Percentiles rank a stretch among this genome's conserved stretches.
Conservation (phyloP, 2,113 vertebrate species). For the Esox niger region DNA sequence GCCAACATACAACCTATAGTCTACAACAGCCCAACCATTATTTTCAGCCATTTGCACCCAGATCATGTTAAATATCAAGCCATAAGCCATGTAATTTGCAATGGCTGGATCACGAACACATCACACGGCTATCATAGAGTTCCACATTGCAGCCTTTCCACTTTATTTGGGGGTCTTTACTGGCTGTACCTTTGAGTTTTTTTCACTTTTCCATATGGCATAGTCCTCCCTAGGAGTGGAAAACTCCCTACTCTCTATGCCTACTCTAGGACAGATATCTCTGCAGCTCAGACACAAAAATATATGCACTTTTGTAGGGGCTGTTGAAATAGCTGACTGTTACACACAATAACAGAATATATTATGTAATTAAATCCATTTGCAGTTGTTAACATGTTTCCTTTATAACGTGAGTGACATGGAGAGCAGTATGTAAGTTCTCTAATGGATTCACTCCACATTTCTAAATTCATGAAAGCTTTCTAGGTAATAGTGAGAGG, state of each 20-base stretch:
- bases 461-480: conserved; percentile 29
- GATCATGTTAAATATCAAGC: no score
- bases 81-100: no score
- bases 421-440: not conserved
- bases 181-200: no score
- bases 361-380: not conserved
- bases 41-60: no score
- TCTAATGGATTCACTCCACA: not conserved
- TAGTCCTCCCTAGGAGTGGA: no score
- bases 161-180: no score
- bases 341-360: not conserved
- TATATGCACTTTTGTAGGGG: not conserved
- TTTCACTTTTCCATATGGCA: no score
- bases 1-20: no score
- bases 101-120: no score
- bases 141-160: no score
- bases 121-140: no score
- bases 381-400: not conserved
- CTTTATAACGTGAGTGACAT: not conserved
- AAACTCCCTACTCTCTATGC: not conserved
- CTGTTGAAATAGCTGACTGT: not conserved
- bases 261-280: not conserved
- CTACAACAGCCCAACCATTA: no score
- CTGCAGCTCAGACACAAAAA: conserved; percentile 3
- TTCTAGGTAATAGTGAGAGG: not conserved